Percentiles rank a stretch among this genome's conserved stretches.
Conservation (phyloP, 2,888 invertebrate species). For the Drosophila planitibia region DNA sequence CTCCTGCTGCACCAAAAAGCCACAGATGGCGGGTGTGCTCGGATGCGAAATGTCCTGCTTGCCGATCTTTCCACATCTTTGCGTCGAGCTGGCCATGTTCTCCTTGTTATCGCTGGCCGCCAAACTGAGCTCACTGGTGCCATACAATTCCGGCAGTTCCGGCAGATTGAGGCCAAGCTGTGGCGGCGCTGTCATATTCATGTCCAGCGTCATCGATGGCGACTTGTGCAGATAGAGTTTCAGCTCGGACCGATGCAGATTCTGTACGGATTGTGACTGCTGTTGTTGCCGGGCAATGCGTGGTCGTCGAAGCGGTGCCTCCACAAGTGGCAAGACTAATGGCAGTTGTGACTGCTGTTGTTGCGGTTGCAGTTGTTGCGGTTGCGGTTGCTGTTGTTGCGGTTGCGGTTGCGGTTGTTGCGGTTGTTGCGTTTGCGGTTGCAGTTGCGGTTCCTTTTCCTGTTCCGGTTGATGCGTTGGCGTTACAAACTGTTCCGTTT, state of each 20-base stretch:
- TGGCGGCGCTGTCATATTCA: constrained; percentile 69
- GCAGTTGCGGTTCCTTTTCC: constrained; percentile 10
- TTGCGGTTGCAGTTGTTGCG: constrained; percentile 26
- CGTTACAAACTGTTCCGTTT: constrained; percentile 41
- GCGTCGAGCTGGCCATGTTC: constrained; percentile 46
- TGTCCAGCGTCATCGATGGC: constrained; percentile 80
- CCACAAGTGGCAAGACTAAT: constrained; percentile 4
- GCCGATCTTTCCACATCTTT: not conserved
- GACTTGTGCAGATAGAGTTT: constrained; percentile 83
- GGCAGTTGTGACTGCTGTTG: not conserved
- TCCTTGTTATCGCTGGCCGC: constrained; percentile 78
- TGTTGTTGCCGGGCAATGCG: constrained; percentile 63
- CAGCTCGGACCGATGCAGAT: constrained; percentile 83
- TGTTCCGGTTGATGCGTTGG: constrained; percentile 49
- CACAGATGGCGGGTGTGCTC: constrained; percentile 13
- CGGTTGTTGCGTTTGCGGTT: not conserved
- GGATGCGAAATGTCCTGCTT: not conserved
- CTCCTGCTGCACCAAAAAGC: constrained; percentile 64
- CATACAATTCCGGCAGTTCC: constrained; percentile 74
- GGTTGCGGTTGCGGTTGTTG: constrained; percentile 9
- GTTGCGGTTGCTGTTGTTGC: not conserved
- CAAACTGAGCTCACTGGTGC: constrained; percentile 66
- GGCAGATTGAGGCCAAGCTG: constrained; percentile 74
- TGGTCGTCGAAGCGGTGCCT: constrained; percentile 42
- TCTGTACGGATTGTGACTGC: constrained; percentile 83